These are phyloP conservation scores for Tetragonula carbonaria DNA, from an alignment of 2,888 invertebrate genomes.

Conservation along the genomic window DNA sequence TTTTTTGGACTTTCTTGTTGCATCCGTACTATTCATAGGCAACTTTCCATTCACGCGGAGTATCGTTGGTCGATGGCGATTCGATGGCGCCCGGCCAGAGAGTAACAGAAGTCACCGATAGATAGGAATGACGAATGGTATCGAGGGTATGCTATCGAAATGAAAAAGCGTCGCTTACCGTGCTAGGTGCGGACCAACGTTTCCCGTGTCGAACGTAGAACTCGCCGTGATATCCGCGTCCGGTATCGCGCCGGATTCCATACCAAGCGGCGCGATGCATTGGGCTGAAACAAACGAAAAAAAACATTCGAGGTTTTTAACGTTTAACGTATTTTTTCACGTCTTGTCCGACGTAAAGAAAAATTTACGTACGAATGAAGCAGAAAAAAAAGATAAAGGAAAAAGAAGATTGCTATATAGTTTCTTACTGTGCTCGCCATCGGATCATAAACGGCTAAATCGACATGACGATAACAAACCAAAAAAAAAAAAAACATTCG, in stretches of 20 bases:
- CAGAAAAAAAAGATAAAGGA: too few relatives aligned
- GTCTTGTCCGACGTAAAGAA: neutral
- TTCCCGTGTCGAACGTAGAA: conserved; percentile 87
- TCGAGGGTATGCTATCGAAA: conserved; percentile 48
- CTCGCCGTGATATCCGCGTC: conserved; percentile 88
- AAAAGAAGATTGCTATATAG: too few relatives aligned
- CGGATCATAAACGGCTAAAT: too few relatives aligned
- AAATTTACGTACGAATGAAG: too few relatives aligned
- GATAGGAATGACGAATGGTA: conserved; percentile 68
- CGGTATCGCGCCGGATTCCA: conserved; percentile 87
- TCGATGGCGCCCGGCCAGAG: conserved; percentile 40
- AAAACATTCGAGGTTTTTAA: neutral
- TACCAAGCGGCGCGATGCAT: conserved; percentile 87
- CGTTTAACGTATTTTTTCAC: neutral
- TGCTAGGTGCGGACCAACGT: conserved; percentile 88
- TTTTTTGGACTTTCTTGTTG: neutral
- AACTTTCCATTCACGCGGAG: neutral
- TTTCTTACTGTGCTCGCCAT: too few relatives aligned
- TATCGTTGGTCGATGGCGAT: conserved; percentile 31
- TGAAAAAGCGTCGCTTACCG: conserved; percentile 84
- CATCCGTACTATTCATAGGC: neutral
- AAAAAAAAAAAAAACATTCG: neutral
- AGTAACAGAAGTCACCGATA: conserved; percentile 63
- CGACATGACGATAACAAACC: conserved; percentile 64
- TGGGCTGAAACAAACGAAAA: conserved; percentile 84